phyloP scores from a whole-genome alignment of 2,888 invertebrate species.

The Axea sp. region DNA sequence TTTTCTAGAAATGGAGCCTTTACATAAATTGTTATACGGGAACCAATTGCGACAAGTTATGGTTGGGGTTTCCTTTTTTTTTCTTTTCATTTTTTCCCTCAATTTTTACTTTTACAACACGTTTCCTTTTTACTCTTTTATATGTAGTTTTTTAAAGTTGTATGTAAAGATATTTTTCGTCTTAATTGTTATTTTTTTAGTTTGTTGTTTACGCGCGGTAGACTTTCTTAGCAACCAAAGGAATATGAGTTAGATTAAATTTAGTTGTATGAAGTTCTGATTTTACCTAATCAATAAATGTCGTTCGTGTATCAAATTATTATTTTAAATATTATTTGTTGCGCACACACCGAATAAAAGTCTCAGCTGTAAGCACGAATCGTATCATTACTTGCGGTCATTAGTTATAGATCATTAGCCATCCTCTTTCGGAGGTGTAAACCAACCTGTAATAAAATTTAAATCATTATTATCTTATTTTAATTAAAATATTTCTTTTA shows the following conservation, averaged over 20 bases:
- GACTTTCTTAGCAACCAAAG: constrained; percentile 73
- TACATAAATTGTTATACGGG: constrained; percentile 1
- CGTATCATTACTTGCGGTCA: constrained; percentile 68
- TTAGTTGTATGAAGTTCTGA: constrained; percentile 70
- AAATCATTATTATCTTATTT: too few relatives aligned
- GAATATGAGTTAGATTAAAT: constrained; percentile 77
- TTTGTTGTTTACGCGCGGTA: constrained; percentile 69
- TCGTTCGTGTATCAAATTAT: constrained; percentile 76
- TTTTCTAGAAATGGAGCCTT: constrained; percentile 6
- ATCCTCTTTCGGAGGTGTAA: constrained; percentile 94
- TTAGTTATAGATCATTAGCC: constrained; percentile 85
- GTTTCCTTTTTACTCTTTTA: too few relatives aligned
- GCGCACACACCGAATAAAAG: constrained; percentile 78
- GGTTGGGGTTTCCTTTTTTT: neutral
- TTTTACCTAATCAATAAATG: constrained; percentile 77
- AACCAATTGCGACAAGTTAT: constrained; percentile 18
- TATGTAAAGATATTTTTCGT: constrained; percentile 7
- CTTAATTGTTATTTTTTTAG: neutral
- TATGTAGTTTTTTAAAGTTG: neutral
- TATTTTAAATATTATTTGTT: constrained; percentile 77
- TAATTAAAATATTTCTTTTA: too few relatives aligned
- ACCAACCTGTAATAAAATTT: constrained; percentile 86
- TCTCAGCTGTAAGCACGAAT: constrained; percentile 78
- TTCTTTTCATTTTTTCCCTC: neutral
- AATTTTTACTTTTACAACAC: too few relatives aligned